Evolutionary conservation across 2,888 invertebrate species (phyloP).

Genomic region (Lobophora halterata): DNA sequence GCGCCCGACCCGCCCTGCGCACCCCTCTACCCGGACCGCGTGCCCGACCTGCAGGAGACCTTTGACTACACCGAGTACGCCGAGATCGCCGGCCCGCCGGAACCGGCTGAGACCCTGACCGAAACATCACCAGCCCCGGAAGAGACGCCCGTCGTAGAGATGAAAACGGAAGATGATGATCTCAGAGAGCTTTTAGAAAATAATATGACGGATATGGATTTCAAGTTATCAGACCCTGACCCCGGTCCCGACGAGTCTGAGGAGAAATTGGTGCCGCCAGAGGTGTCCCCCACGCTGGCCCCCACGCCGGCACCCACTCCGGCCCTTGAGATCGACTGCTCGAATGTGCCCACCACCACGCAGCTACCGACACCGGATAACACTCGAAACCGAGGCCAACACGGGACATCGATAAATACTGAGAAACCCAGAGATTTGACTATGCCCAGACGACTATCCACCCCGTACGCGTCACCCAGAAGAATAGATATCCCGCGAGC

Average conservation of each 20-base stretch:
- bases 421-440: constrained; percentile 83
- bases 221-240: constrained; percentile 4
- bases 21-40: constrained; percentile 53
- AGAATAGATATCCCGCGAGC: constrained; percentile 79
- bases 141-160: constrained; percentile 17
- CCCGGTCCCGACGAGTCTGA: too few relatives aligned
- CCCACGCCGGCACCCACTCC: constrained; percentile 1
- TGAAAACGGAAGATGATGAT: constrained; percentile 5
- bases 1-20: constrained; percentile 37
- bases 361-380: constrained; percentile 37
- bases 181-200: constrained; percentile 6
- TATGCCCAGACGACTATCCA: constrained; percentile 74
- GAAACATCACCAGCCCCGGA: constrained; percentile 44
- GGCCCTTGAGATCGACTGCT: neutral
- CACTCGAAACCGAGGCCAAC: too few relatives aligned
- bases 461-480: constrained; percentile 68
- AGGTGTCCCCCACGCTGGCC: too few relatives aligned
- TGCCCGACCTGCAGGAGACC: constrained; percentile 56
- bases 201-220: constrained; percentile 5
- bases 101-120: constrained; percentile 34
- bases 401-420: too few relatives aligned
- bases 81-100: constrained; percentile 36
- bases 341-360: neutral
- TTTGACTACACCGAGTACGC: constrained; percentile 46
- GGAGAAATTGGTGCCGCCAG: too few relatives aligned